A percentile compares a stretch with the other conserved stretches of the same genome.
These are phyloP conservation scores for Macropis europaea DNA, from an alignment of 2,888 invertebrate species.

Conservation along the genomic window DNA sequence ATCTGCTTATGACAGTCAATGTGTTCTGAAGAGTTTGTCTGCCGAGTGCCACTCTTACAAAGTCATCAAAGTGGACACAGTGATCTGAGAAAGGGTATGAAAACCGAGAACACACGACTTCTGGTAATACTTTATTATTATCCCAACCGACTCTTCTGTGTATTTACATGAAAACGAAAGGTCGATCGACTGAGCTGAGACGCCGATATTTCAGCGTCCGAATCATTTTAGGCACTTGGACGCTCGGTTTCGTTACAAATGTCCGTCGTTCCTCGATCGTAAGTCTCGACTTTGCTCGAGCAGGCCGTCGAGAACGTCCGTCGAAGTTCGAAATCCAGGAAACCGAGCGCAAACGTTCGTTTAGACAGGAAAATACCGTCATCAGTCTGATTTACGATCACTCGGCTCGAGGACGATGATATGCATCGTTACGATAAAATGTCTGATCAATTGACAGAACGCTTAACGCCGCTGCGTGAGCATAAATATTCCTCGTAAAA, in stretches of 20 bases:
- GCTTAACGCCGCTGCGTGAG: neutral
- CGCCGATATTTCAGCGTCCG: neutral
- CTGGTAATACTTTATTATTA: conserved; percentile 48
- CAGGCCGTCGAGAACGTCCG: neutral
- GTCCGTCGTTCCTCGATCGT: neutral
- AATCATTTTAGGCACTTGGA: conserved; percentile 42
- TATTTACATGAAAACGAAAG: conserved; percentile 38
- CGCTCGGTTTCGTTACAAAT: conserved; percentile 8
- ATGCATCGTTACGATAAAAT: neutral
- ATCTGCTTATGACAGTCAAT: no score
- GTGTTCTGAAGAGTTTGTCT: no score
- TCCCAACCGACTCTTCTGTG: conserved; percentile 42
- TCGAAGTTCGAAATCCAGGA: neutral
- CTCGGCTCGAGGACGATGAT: conserved; percentile 1
- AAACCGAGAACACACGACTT: neutral
- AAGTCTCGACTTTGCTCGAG: neutral
- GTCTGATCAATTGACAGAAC: neutral
- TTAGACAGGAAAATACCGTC: conserved; percentile 22
- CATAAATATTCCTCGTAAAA: conserved; percentile 17
- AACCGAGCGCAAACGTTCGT: conserved; percentile 22
- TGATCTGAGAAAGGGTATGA: no score
- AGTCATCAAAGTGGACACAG: no score
- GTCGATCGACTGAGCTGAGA: conserved; percentile 32
- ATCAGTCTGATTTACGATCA: conserved; percentile 34
- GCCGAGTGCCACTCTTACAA: no score